phyloP scores from a whole-genome alignment of 2,888 invertebrate genomes.

The Heliconius erato region DNA sequence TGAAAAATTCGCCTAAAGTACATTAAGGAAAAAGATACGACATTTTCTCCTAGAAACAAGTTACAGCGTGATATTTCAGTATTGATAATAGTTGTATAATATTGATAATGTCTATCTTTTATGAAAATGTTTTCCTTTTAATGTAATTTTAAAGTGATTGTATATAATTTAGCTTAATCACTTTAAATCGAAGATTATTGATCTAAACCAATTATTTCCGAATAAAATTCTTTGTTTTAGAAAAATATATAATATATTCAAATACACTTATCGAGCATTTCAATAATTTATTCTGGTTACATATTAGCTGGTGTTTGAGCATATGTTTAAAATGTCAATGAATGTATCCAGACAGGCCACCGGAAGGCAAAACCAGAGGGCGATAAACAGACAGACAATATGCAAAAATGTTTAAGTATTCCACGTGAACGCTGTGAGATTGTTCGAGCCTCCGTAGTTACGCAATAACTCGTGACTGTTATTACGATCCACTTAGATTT shows the following conservation, averaged over 20 bases:
- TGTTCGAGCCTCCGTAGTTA: slow-evolving; percentile 70
- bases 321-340: slow-evolving; percentile 38
- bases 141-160: not conserved
- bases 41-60: not conserved
- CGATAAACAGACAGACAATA: slow-evolving; percentile 50
- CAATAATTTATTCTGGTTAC: not conserved
- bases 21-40: slow-evolving; percentile 1
- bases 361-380: slow-evolving; percentile 54
- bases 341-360: slow-evolving; percentile 53
- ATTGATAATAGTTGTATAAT: not conserved
- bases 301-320: slow-evolving; percentile 4
- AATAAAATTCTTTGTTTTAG: not conserved
- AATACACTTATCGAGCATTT: not conserved
- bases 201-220: not conserved
- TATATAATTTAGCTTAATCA: not conserved
- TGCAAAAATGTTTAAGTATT: slow-evolving; percentile 64
- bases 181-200: not conserved
- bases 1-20: slow-evolving; percentile 6
- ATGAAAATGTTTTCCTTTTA: not conserved
- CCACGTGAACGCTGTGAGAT: slow-evolving; percentile 70
- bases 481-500: slow-evolving; percentile 68
- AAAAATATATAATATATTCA: not conserved
- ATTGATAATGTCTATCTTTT: not conserved
- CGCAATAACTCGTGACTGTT: slow-evolving; percentile 84
- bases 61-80: not conserved